Conservation (phyloP, 30 jellyfish, hydroid and myxozoan genomes). For the Haliclystus octoradiatus region DNA sequence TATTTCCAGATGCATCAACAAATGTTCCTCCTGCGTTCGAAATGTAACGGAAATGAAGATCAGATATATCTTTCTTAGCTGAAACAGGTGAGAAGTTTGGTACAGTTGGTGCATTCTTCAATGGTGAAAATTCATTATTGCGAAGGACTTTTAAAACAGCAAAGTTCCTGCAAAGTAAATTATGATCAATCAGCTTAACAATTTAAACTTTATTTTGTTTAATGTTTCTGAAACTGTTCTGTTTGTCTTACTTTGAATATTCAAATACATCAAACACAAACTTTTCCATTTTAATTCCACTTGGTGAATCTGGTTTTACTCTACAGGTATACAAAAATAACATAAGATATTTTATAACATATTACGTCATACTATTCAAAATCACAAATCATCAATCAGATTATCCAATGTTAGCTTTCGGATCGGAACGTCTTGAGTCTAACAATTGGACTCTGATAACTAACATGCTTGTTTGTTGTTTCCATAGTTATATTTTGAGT, state of each 20-base stretch:
- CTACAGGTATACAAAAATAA: slow-evolving; percentile 5
- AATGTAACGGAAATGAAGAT: slow-evolving; percentile 32
- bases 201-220: background rate
- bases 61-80: slow-evolving; percentile 50
- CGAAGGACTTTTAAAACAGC: slow-evolving; percentile 82
- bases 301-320: slow-evolving; percentile 83
- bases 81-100: slow-evolving; percentile 69
- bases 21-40: slow-evolving; percentile 78
- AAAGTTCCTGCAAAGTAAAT: slow-evolving; percentile 45
- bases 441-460: no score
- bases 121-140: slow-evolving; percentile 91
- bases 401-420: no score
- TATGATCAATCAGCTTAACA: background rate
- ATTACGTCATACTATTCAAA: no score
- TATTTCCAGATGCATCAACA: slow-evolving; percentile 33
- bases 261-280: slow-evolving; percentile 93
- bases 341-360: no score
- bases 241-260: slow-evolving; percentile 58
- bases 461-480: no score
- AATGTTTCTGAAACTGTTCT: background rate
- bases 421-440: no score
- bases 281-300: slow-evolving; percentile 94
- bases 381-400: no score
- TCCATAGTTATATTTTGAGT: no score
- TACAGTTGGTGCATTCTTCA: slow-evolving; percentile 81